A percentile compares a stretch with the other conserved stretches of the same genome.
These are phyloP conservation scores for Bombus polaris DNA, from an alignment of 1,140 invertebrate genomes.

Conservation along the genomic window DNA sequence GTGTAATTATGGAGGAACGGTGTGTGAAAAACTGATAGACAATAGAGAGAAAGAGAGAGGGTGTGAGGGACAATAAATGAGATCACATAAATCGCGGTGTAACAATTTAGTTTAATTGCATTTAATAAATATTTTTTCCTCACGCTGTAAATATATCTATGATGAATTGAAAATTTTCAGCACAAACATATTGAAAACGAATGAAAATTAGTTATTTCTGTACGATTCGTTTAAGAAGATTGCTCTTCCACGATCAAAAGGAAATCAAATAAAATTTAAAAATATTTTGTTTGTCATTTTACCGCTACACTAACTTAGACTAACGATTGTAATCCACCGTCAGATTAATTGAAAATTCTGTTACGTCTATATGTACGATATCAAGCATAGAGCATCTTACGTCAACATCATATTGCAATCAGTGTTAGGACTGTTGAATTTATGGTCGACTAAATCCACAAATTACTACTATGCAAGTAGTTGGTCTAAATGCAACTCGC, in stretches of 20 bases:
- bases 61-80: too few relatives aligned
- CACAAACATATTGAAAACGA: too few relatives aligned
- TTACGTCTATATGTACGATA: conserved; percentile 7
- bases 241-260: background rate
- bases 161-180: too few relatives aligned
- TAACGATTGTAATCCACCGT: background rate
- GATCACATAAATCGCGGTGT: too few relatives aligned
- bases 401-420: conserved; percentile 53
- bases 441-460: conserved; percentile 48
- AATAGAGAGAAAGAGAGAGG: too few relatives aligned
- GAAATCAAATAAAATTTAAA: background rate
- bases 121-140: background rate
- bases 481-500: conserved; percentile 24
- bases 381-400: conserved; percentile 24
- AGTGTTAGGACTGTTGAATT: conserved; percentile 47
- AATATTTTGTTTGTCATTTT: background rate
- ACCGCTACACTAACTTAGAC: background rate
- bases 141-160: background rate
- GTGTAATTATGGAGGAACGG: too few relatives aligned
- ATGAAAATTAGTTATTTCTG: background rate
- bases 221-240: background rate
- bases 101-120: too few relatives aligned
- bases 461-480: conserved; percentile 46
- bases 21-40: too few relatives aligned
- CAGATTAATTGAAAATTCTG: conserved; percentile 27